Evolutionary conservation across 2,797 vertebrate genomes (phyloP).

Genomic region (Saguinus oedipus): DNA sequence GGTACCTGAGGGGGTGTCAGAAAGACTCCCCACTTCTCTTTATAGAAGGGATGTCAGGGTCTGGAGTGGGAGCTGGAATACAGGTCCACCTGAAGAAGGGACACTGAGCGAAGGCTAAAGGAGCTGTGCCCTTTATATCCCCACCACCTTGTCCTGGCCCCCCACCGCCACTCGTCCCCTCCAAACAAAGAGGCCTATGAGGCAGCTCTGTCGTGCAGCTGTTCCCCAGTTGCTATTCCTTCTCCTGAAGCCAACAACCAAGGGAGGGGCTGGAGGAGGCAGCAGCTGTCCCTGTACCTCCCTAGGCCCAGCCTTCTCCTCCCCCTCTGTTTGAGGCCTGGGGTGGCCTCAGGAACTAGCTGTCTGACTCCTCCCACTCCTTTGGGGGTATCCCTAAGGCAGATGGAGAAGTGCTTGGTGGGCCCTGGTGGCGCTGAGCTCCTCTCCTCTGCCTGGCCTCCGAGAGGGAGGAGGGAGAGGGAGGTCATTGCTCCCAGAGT

Average conservation of each 20-base stretch:
- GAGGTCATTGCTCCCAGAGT: conserved; percentile 48
- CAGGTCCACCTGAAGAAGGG: not conserved
- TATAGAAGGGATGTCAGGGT: not conserved
- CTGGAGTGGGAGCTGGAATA: not conserved
- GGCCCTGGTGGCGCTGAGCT: not conserved
- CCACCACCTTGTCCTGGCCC: not conserved
- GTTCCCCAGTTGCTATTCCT: conserved; percentile 72
- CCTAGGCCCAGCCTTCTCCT: conserved; percentile 28
- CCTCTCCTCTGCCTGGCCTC: not conserved
- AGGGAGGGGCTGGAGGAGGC: conserved; percentile 65
- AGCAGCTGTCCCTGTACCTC: conserved; percentile 70
- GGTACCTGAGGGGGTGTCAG: not conserved
- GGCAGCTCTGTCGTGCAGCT: conserved; percentile 63
- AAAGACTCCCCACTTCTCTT: not conserved
- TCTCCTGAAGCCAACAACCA: conserved; percentile 60
- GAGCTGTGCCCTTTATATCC: not conserved
- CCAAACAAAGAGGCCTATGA: conserved; percentile 66
- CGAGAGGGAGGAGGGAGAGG: not conserved
- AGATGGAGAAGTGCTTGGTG: not conserved
- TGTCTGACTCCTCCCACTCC: conserved; percentile 17
- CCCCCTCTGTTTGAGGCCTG: conserved; percentile 7
- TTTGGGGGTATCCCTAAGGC: conserved; percentile 35
- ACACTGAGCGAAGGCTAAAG: not conserved
- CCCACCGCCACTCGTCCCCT: conserved; percentile 31
- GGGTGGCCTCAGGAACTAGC: conserved; percentile 17